Percentiles rank a stretch among this genome's conserved stretches.
These are phyloP conservation scores for Brachionus rubens DNA, from an alignment of 1,140 invertebrate genomes.

Conservation along the genomic window DNA sequence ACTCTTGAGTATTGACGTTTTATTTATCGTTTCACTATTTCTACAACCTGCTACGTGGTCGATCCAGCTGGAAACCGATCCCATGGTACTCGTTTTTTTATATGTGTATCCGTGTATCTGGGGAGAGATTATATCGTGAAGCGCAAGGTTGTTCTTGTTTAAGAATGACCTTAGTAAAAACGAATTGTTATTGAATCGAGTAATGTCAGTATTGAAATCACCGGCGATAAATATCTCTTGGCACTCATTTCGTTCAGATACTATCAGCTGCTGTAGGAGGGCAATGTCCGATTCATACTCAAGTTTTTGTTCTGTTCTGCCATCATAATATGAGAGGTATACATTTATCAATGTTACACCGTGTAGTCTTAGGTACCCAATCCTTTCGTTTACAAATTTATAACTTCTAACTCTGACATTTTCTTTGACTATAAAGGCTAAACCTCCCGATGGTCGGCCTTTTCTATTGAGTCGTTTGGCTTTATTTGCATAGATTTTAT, in stretches of 20 bases:
- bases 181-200: background rate
- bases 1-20: background rate
- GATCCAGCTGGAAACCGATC: too few relatives aligned
- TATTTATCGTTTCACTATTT: background rate
- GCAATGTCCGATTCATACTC: background rate
- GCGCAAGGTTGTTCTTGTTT: background rate
- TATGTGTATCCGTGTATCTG: too few relatives aligned
- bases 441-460: too few relatives aligned
- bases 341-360: background rate
- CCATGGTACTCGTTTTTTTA: too few relatives aligned
- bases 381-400: background rate
- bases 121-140: too few relatives aligned
- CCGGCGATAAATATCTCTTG: background rate
- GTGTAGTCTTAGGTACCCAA: background rate
- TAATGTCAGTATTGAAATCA: background rate
- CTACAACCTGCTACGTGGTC: too few relatives aligned
- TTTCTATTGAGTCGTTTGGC: too few relatives aligned
- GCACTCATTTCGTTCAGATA: background rate
- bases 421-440: constrained; percentile 5
- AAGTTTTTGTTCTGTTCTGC: background rate
- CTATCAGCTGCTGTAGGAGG: background rate
- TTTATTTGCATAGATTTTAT: too few relatives aligned
- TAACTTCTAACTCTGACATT: background rate
- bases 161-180: background rate
- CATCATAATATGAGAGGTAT: background rate